Percentiles rank a stretch among this genome's conserved stretches.
These are phyloP conservation scores for Heterodera filipjevi DNA, from an alignment of 2,888 invertebrate genomes.

Conservation along the genomic window DNA sequence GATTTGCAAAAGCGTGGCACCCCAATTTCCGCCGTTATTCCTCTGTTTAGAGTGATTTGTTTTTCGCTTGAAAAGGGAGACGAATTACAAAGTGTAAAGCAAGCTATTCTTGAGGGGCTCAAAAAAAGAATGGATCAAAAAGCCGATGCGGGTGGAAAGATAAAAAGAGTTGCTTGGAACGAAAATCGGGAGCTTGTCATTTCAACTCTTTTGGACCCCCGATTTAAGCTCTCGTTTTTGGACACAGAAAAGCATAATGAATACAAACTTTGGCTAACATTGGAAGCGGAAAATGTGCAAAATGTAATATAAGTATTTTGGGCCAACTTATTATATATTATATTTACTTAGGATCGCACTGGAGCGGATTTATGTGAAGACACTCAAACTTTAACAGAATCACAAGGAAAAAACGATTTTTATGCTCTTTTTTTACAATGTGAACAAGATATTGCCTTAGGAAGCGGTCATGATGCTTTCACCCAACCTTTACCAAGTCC, in stretches of 20 bases:
- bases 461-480: neutral
- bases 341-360: no score
- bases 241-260: neutral
- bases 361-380: neutral
- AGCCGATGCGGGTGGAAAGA: neutral
- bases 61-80: neutral
- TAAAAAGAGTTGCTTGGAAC: neutral
- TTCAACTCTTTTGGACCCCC: neutral
- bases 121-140: neutral
- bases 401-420: neutral
- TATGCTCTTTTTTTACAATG: neutral
- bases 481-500: neutral
- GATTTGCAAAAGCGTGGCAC: neutral
- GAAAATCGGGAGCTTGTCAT: neutral
- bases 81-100: neutral
- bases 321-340: neutral
- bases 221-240: neutral
- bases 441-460: neutral
- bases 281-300: neutral
- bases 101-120: neutral
- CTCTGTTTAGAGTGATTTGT: constrained; percentile 12
- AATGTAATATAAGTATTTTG: neutral
- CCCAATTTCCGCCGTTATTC: neutral
- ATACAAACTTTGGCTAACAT: neutral
- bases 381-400: neutral